Base-by-base conservation (phyloP, 2,888 invertebrate genomes). In the Theodoxus fluviatilis region DNA sequence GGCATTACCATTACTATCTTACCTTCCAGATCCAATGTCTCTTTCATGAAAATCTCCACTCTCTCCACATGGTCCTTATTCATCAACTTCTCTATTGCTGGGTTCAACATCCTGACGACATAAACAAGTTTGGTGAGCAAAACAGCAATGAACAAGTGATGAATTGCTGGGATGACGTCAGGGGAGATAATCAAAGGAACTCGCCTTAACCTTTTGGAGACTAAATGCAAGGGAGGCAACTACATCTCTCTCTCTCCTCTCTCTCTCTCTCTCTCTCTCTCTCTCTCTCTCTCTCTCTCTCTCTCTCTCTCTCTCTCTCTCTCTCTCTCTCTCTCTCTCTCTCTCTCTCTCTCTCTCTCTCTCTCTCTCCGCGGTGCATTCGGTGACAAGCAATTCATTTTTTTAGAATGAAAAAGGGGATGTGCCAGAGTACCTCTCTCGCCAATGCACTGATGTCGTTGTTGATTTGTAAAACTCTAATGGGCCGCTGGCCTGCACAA, bases 11-110 rank as follows among this genome's bases (percentile, higher is more conserved):
- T n/a, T n/a, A n/a, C n/a, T n/a, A n/a, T n/a, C n/a, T 73, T 72
- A 86, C 86, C 85, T 81, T 82, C 80, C 22, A 83, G 83, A 65
- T 81, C 84, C 33, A 84, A 74, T 9, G 78, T 78, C 72, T 86
- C 86, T 67, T 84, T 85, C 79, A 85, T 81, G 40, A 84, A 83
- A 28, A 86, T 78, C 68, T 86, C 86, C 4, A 86, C 82, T 70
- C 82, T 78, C 37, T 86, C 84, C 15, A 86, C 82, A 75, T 82
- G 78, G 49, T 84, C 76, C 35, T 73, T 77, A 72, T 81, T 83
- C 73, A 84, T 77, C 38, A 85, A 49, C 1, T 71, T 18, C 61
- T 73, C 31, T 77, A 81, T 63, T 57, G 74, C 74, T 81, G 71
- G 69, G 61, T 75, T 85, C 7, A 73, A 71, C 35, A 73, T 37